These are phyloP conservation scores for Phengaris arion DNA, from an alignment of 2,888 invertebrate species.

Conservation along the genomic window DNA sequence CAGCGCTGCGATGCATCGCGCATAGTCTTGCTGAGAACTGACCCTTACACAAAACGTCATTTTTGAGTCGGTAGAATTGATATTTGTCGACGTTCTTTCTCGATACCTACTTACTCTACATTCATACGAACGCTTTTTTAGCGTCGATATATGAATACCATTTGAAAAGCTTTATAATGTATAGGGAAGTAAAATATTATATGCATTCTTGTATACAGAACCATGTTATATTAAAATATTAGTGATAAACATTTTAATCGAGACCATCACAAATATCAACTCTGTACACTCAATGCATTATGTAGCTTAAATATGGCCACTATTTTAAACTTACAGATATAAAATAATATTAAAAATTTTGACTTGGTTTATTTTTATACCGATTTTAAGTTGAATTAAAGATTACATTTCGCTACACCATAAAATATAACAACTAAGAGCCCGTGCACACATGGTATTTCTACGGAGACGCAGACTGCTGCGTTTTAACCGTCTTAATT, in stretches of 20 bases:
- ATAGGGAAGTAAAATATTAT: neutral
- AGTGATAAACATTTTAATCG: neutral
- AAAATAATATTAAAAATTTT: constrained; percentile 23
- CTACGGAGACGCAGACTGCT: constrained; percentile 9
- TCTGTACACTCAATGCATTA: neutral
- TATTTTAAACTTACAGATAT: constrained; percentile 24
- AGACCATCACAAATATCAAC: neutral
- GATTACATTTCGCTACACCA: constrained; percentile 26
- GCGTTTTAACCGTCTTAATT: constrained; percentile 19
- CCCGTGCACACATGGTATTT: constrained; percentile 5
- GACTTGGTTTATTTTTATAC: constrained; percentile 25
- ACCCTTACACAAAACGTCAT: neutral
- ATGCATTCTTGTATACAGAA: neutral
- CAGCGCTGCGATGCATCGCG: too few relatives aligned
- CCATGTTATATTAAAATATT: neutral
- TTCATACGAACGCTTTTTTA: constrained; percentile 5
- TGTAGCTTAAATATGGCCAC: constrained; percentile 28
- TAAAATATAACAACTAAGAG: constrained; percentile 16
- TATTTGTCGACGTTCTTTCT: neutral
- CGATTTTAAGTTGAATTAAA: constrained; percentile 23
- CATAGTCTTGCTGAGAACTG: too few relatives aligned
- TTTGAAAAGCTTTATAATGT: neutral
- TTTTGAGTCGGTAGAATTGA: neutral
- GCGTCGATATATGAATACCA: neutral
- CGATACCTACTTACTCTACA: too few relatives aligned